These are phyloP conservation scores for Platyrinchus mystaceus DNA, from an alignment of 2,797 vertebrate genomes.

Conservation along the genomic window DNA sequence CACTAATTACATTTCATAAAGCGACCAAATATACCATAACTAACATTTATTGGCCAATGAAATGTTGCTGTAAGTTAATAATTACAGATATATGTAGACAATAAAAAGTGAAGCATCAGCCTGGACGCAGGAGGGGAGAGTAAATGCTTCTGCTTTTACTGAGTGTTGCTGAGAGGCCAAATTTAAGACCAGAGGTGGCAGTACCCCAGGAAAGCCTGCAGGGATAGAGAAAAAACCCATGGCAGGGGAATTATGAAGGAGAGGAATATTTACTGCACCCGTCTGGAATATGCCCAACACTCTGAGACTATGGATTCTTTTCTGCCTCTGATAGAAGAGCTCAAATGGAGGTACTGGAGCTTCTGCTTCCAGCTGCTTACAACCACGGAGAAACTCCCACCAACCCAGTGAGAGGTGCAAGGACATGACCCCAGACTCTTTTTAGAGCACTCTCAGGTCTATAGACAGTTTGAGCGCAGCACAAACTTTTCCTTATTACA, in stretches of 20 bases:
- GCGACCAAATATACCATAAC: conserved; percentile 69
- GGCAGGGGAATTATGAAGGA: background rate
- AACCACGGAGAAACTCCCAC: background rate
- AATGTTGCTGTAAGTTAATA: conserved; percentile 70
- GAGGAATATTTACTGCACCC: background rate
- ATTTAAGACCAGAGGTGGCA: background rate
- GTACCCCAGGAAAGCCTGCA: background rate
- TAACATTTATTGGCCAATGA: conserved; percentile 73
- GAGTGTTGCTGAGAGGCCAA: background rate
- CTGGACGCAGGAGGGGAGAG: background rate
- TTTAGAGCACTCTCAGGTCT: background rate
- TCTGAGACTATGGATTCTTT: background rate
- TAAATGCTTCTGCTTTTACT: conserved; percentile 34
- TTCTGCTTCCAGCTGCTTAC: background rate
- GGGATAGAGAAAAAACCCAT: background rate
- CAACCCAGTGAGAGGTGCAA: accelerated
- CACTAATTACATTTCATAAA: conserved; percentile 72
- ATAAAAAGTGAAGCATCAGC: conserved; percentile 59
- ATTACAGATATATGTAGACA: conserved; percentile 68
- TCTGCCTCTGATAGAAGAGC: background rate
- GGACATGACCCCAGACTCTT: background rate
- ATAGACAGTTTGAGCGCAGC: background rate
- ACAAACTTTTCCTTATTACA: background rate
- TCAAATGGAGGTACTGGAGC: background rate
- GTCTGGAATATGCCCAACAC: background rate